Evolutionary conservation across 2,113 vertebrate species (phyloP), one percentile per base, ranked within the genome.

Genomic region (Cephalopterus ornatus): DNA sequence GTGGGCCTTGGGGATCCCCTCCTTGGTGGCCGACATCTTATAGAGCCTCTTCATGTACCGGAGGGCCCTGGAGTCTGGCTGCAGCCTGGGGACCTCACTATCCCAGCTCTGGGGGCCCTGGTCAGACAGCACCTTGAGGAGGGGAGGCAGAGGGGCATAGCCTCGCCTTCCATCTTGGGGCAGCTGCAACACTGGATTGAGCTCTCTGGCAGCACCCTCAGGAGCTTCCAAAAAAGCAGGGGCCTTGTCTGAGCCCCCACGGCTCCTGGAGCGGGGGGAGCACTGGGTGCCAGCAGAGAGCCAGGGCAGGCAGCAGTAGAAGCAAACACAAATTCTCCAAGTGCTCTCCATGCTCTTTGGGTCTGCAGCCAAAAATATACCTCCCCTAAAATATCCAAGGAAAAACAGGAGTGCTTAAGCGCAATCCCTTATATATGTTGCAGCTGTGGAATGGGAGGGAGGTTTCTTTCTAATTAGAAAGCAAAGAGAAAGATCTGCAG

Each of bases 11-110:
- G 98, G 97, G 70, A 98, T 97, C 55, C 99, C 98, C 65, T 99
- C 98, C 74, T 98, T 98, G 73, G 98, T 98, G 22, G 98, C 97
- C 2, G 98, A 98, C 76, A 97, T 97, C 94, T 98, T 99, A 59
- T 99, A 99, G 2, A 99, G 98, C 78, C 98, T 98, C 85, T 98
- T 99, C 98, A 99, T 99, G 96, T 99, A 99, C 13, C 94, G 97
- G 3, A 99, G 97, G 68, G 99, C 99, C 92, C 96, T 97, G 49
- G 98, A 98, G 85, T 99, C 98, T 4, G 99, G 99, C 92, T 88
- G 97, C 49, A 93, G 95, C 96, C 94, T 92, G 49, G 95, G 97
- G 12, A 14, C 33, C 49, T 96, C 91, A 16, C 85, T 73, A 20
- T 28, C 97, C 97, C 97, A 96, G 41, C n/a, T 80, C 12, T 95